Evolutionary conservation across 2,888 invertebrate genomes (phyloP).

Genomic region (Idaea dimidiata): DNA sequence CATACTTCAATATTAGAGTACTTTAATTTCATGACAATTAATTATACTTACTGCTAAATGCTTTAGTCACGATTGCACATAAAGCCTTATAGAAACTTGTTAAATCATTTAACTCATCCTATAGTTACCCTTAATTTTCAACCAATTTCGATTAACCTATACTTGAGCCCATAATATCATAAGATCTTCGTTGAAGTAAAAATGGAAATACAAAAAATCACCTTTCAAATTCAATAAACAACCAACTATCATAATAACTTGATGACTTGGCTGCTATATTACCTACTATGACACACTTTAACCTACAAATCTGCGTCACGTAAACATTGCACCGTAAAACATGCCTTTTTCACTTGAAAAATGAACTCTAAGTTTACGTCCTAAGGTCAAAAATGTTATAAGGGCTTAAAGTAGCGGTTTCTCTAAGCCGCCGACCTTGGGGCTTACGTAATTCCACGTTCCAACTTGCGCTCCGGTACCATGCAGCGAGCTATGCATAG

Average conservation of each 20-base stretch:
- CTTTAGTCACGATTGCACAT: no score
- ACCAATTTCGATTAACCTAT: no score
- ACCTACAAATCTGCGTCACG: constrained; percentile 31
- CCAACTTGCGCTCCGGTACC: constrained; percentile 25
- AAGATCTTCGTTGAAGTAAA: background rate
- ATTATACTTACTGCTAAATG: no score
- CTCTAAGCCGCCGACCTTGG: constrained; percentile 44
- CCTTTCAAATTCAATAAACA: background rate
- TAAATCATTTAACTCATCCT: no score
- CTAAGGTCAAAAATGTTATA: constrained; percentile 24
- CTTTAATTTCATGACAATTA: no score
- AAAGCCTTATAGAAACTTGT: no score
- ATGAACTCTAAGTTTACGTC: constrained; percentile 18
- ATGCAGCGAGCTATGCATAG: constrained; percentile 8
- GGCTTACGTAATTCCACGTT: constrained; percentile 42
- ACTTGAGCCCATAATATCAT: no score
- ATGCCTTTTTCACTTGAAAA: constrained; percentile 3
- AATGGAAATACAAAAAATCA: background rate
- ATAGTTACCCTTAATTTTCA: no score
- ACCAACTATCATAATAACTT: background rate
- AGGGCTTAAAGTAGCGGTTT: constrained; percentile 25
- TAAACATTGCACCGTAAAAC: constrained; percentile 33
- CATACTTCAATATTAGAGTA: no score
- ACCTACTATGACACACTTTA: constrained; percentile 8
- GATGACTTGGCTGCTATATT: background rate